A percentile compares a stretch with the other conserved stretches of the same genome.
phyloP scores from a whole-genome alignment of 1,140 invertebrate species.

The Diabrotica undecimpunctata region DNA sequence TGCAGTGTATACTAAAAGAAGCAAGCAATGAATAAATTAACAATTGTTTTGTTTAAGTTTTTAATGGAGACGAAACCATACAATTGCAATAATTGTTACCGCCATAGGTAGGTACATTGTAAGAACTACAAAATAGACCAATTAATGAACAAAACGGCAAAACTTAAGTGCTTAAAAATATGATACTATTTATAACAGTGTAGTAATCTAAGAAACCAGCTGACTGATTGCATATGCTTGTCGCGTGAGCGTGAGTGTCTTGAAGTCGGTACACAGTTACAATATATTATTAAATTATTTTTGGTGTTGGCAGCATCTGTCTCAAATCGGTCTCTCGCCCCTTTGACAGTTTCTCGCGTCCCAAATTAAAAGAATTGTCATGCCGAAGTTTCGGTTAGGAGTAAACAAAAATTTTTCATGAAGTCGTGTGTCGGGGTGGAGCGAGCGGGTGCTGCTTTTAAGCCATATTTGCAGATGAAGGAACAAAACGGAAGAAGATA shows the following conservation, averaged over 20 bases:
- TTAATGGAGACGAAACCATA: too few species aligned
- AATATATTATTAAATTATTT: constrained; percentile 15
- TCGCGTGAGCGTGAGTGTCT: constrained; percentile 4
- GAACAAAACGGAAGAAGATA: constrained; percentile 7
- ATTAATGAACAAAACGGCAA: too few species aligned
- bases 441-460: constrained; percentile 7
- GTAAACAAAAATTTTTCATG: constrained; percentile 11
- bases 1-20: too few species aligned
- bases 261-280: constrained; percentile 7
- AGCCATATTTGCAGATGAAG: constrained; percentile 15
- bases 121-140: too few species aligned
- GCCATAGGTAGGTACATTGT: too few species aligned
- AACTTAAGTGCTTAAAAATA: too few species aligned
- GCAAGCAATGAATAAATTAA: too few species aligned
- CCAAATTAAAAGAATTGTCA: constrained; percentile 15
- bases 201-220: background rate
- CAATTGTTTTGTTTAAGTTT: too few species aligned
- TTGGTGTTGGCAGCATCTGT: constrained; percentile 12
- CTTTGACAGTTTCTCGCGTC: constrained; percentile 10
- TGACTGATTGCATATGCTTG: constrained; percentile 11
- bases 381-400: background rate
- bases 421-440: constrained; percentile 7
- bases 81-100: too few species aligned
- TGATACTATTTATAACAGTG: too few species aligned
- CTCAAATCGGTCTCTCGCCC: constrained; percentile 11